phyloP scores from a whole-genome alignment of 2,113 vertebrate species.

The Pristiophorus japonicus region DNA sequence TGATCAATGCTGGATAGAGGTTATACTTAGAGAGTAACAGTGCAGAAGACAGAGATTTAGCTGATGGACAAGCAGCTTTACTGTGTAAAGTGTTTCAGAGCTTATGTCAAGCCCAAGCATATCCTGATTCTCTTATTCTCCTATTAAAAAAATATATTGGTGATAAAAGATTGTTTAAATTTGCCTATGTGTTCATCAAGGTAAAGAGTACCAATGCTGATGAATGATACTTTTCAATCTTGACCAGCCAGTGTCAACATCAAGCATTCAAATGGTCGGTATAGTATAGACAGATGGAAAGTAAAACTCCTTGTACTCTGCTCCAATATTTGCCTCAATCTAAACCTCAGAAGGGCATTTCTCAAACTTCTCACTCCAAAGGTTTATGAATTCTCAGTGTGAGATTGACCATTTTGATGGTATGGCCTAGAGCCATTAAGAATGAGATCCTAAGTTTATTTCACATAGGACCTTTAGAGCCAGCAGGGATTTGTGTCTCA shows the following conservation, averaged over 20 bases:
- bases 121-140: background rate
- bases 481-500: background rate
- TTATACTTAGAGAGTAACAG: background rate
- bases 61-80: background rate
- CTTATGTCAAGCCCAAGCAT: background rate
- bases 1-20: background rate
- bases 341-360: background rate
- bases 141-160: background rate
- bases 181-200: background rate
- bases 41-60: background rate
- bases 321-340: background rate
- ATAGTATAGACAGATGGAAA: background rate
- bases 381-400: background rate
- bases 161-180: background rate
- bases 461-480: background rate
- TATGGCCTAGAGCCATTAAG: background rate
- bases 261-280: background rate
- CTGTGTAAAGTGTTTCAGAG: background rate
- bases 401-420: background rate
- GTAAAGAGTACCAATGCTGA: background rate
- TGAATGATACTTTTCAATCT: background rate
- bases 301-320: background rate
- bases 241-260: background rate
- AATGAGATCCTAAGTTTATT: background rate
- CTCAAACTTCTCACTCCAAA: background rate